Evolutionary conservation across 2,797 vertebrate species (phyloP), one percentile per base, ranked within the genome.

Genomic region (Scolopax bukidnonensis): DNA sequence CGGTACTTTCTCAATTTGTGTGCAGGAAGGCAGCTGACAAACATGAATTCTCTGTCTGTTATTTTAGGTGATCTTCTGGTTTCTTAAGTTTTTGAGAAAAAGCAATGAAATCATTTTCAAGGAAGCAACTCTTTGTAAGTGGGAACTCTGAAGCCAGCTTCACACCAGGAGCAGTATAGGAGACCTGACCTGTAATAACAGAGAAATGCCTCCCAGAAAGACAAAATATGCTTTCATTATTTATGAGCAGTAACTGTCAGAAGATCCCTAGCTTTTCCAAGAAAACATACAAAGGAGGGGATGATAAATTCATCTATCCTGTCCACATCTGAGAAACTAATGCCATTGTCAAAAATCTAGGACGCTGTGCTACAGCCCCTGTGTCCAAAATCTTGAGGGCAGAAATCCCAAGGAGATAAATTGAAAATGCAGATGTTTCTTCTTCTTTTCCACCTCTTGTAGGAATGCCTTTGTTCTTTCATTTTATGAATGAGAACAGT

Each of bases 361-460:
- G 36, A 30, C 4, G 11, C 3, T 16, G 8, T 43, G 47, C 24
- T 87, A 73, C 51, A 73, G 10, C 0, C 0, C 4, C 33, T 21
- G 0, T 14, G 38, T 79, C 59, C 12, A 65, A 79, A 82, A 23
- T 38, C 4, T 21, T 8, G 18, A 82, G 12, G 16, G 38, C 11
- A 51, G 69, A 47, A 20, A 79, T 24, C 11, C 12, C 25, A 43
- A 84, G 14, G 30, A 64, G 89, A 53, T 56, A 18, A 61, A 28
- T 4, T 33, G 16, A 75, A 84, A 91, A 36, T 53, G 6, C 3
- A 38, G 25, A 9, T 4, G 19, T 63, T 54, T 48, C 0, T 56
- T 84, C 48, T 73, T 27, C 4, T n/a, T 65, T 84, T 51, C 15
- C 19, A 57, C 19, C 13, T 57, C 16, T 47, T 30, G 4, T 20